Evolutionary conservation across 2,797 vertebrate genomes (phyloP).

Genomic region (Halcyon chelicuti): DNA sequence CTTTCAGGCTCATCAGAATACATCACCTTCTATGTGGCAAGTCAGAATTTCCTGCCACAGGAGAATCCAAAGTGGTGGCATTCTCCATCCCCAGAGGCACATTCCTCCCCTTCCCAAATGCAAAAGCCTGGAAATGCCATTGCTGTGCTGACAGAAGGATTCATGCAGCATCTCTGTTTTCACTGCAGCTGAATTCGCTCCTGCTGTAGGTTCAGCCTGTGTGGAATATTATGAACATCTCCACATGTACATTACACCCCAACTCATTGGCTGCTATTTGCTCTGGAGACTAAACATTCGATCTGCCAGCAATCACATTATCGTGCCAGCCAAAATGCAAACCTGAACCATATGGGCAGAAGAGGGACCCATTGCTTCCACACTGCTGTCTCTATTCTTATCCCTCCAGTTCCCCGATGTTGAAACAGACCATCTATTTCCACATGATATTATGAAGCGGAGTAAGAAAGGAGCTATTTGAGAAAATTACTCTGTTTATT

Average conservation of each 20-base stretch:
- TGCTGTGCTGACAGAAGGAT: constrained; percentile 73
- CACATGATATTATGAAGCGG: constrained; percentile 62
- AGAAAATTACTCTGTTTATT: constrained; percentile 63
- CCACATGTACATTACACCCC: constrained; percentile 52
- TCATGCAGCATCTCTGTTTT: constrained; percentile 74
- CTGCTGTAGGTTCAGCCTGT: constrained; percentile 72
- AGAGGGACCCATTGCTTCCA: constrained; percentile 75
- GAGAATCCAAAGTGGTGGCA: neutral
- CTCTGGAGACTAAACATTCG: constrained; percentile 73
- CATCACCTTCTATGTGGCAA: constrained; percentile 56
- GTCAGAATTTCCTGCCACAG: constrained; percentile 58
- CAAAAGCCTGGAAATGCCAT: constrained; percentile 69
- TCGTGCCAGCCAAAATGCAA: constrained; percentile 80
- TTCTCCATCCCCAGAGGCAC: constrained; percentile 54
- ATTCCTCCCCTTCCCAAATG: constrained; percentile 53
- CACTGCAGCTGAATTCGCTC: constrained; percentile 64
- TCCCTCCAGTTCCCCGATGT: constrained; percentile 57
- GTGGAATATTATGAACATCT: constrained; percentile 71
- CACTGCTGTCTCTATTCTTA: constrained; percentile 76
- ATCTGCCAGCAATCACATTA: constrained; percentile 80
- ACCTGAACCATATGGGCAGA: constrained; percentile 81
- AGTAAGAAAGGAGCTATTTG: constrained; percentile 60
- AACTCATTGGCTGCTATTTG: constrained; percentile 59
- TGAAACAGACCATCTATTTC: constrained; percentile 74
- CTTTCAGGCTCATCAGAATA: constrained; percentile 68